Conservation (phyloP, 2,113 vertebrate species). For the Tympanuchus pallidicinctus region DNA sequence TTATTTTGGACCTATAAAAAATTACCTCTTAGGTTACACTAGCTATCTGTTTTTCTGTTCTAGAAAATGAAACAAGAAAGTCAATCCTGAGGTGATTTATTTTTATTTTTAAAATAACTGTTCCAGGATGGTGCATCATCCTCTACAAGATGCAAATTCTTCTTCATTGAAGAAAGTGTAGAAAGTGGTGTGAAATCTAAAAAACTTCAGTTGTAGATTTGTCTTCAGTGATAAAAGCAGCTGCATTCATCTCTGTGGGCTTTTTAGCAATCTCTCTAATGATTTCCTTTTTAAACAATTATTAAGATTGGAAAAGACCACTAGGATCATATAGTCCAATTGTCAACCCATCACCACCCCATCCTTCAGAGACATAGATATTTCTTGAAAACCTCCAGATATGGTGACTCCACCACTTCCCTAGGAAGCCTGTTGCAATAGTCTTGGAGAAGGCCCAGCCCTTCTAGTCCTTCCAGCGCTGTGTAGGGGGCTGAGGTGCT, state of each 20-base stretch:
- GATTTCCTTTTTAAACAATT: not conserved
- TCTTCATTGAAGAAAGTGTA: not conserved
- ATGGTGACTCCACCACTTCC: too few species aligned
- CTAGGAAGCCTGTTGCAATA: too few species aligned
- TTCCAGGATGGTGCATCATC: not conserved
- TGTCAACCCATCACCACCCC: too few species aligned
- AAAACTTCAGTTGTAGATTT: not conserved
- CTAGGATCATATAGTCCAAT: too few species aligned
- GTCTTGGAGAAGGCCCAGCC: too few species aligned
- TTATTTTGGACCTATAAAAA: not conserved
- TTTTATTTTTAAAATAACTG: not conserved
- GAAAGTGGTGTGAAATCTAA: not conserved
- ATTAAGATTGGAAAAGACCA: too few species aligned
- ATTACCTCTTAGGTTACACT: not conserved
- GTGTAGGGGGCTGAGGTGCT: not conserved
- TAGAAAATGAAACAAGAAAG: not conserved
- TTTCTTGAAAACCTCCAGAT: too few species aligned
- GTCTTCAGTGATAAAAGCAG: not conserved
- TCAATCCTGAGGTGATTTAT: not conserved
- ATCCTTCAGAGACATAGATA: too few species aligned
- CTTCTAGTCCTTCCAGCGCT: not conserved
- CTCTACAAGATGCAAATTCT: not conserved
- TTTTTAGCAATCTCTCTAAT: not conserved
- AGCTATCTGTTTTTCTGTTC: not conserved
- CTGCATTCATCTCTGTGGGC: not conserved